Base-by-base conservation (phyloP, 1,140 invertebrate genomes). In the Thrips palmi region DNA sequence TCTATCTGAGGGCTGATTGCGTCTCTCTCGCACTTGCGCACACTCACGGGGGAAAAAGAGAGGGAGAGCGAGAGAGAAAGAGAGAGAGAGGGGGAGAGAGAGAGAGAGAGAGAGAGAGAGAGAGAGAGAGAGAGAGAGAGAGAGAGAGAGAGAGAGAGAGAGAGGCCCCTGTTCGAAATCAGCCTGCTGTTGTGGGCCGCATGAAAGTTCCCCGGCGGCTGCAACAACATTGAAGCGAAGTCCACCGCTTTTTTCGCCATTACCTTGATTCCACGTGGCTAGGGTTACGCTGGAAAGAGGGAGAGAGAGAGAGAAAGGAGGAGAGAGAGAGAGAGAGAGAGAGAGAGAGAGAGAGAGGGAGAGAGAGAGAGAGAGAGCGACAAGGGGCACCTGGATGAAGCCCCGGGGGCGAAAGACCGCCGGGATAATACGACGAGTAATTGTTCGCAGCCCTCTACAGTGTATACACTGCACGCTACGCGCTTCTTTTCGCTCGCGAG, bases 271-370 rank as follows among this genome's bases (percentile, higher is more conserved):
- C n/a, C n/a, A n/a, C n/a, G 17, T 12, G 28, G 35, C 14, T 21
- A 37, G 37, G n/a, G 37, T 19, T 18, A 38, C 24, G 30, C 15
- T 29, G 24, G 30, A 27, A 38, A 38, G 37, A 38, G 33, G 22
- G 33, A 34, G 33, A 34, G 18, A 15, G 27, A 38, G 37, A 29
- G 37, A 38, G 24, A 38, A 11, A 29, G 37, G 19, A 22, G 30
- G 10, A 12, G 27, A 20, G 24, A 30, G 20, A 28, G 12, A 12
- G 12, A 28, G 11, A 2, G 34, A 22, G 25, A 14, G 25, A 12
- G 25, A 12, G 34, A 24, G 20, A 36, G 11, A 12, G n/a, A 17
- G 12, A n/a, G 17, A 35, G 34, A 24, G 34, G 21, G n/a, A n/a
- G 18, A 12, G n/a, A 6, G 34, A 24, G 30, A 14, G 30, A 22